Evolutionary conservation across 2,888 invertebrate species (phyloP), one percentile per base, ranked within the genome.

Genomic region (Brassicogethes aeneus): DNA sequence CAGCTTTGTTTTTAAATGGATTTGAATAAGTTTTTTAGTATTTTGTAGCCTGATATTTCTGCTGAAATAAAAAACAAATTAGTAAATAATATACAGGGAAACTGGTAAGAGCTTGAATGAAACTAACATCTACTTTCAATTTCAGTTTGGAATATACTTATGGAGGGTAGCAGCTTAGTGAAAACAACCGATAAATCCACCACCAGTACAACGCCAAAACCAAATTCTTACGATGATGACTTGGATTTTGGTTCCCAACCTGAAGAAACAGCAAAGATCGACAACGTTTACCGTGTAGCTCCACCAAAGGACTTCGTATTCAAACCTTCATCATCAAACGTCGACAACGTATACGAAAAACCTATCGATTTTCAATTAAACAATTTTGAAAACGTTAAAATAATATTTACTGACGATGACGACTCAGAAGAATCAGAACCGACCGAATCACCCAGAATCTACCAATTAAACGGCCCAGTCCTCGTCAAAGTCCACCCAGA

Each of bases 401-500:
- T 10, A 23, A 23, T 23, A 7, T 7, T 10, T 7, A 7, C 5
- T 10, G 5, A 5, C 5, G 23, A 23, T 10, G 10, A 23, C 23
- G 10, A 23, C 23, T 7, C 5, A 7, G 23, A 23, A 23, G 23
- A 10, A 7, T 10, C 23, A 23, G 23, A 23, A 23, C 5, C 10
- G 23, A 10, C 5, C 5, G 5, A 23, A 10, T 30, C 34, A 7
- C 44, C 44, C 7, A 34, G 44, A 2, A 51, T 55, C 13, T 43
- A 58, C 2, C 63, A 62, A 1, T 52, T 73, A 13, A 72, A 70
- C 3, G 81, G 81, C 0, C 80, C 81, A 2, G 73, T 79, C 70
- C 79, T 80, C 1, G 74, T 81, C 2, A 74, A 76, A 17, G 79
- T 82, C 3, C 73, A 77, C 44, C 76, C 79, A 1, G 81, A 82